A percentile compares a stretch with the other conserved stretches of the same genome.
These are phyloP conservation scores for Ditula angustiorana DNA, from an alignment of 2,888 invertebrate genomes.

Conservation along the genomic window DNA sequence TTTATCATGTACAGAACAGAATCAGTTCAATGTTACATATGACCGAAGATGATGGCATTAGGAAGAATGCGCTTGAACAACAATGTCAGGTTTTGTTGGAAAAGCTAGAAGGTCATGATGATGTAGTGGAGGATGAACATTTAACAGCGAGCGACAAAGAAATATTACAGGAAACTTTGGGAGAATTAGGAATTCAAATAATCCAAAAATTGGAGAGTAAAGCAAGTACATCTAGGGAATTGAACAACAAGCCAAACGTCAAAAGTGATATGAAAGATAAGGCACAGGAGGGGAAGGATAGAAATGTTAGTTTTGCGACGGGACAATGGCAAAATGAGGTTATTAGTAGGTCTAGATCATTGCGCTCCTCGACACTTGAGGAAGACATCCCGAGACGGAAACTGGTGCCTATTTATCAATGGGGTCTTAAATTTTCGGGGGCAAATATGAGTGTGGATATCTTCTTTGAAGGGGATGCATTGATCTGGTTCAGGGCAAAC, in stretches of 20 bases:
- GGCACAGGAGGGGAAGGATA: too few species aligned
- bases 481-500: constrained; percentile 40
- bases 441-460: background rate
- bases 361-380: background rate
- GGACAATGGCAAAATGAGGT: background rate
- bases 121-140: background rate
- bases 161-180: constrained; percentile 1
- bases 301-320: too few species aligned
- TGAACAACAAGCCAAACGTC: too few species aligned
- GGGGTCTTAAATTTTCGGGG: constrained; percentile 11
- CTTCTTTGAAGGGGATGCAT: constrained; percentile 36
- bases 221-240: too few species aligned
- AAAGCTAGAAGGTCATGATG: background rate
- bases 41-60: background rate
- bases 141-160: constrained; percentile 5
- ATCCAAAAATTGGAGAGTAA: too few species aligned
- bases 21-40: background rate
- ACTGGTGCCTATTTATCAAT: background rate
- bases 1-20: constrained; percentile 13
- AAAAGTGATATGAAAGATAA: too few species aligned
- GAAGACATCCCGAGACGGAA: constrained; percentile 3
- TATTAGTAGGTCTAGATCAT: background rate
- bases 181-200: too few species aligned
- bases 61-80: background rate
- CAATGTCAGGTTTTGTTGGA: constrained; percentile 6